phyloP scores from a whole-genome alignment of 2,113 vertebrate genomes.

The Crotophaga sulcirostris region DNA sequence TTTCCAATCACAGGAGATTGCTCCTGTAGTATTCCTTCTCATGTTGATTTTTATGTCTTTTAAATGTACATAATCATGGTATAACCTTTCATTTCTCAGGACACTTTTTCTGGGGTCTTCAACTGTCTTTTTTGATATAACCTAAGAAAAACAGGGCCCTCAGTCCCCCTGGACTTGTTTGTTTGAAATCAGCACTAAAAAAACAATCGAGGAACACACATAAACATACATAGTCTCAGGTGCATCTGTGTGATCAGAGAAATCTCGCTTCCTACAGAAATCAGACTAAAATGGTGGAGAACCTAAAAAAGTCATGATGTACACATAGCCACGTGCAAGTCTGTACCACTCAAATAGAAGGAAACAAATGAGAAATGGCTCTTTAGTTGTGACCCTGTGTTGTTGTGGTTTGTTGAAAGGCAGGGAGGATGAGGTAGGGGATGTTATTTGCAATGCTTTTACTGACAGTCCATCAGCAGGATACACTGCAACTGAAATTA shows the following conservation, averaged over 20 bases:
- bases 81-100: not conserved
- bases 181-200: not conserved
- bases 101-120: not conserved
- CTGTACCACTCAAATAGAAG: not conserved
- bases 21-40: not conserved
- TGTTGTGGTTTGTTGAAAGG: not conserved
- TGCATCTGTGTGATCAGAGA: not conserved
- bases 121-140: not conserved
- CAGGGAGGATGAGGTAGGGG: fast-evolving
- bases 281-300: not conserved
- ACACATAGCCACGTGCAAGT: not conserved
- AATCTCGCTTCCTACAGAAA: not conserved
- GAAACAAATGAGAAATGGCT: not conserved
- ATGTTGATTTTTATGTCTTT: not conserved
- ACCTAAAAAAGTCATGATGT: not conserved
- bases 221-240: not conserved
- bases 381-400: not conserved
- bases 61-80: not conserved
- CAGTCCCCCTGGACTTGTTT: not conserved
- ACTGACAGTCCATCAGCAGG: not conserved
- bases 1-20: not conserved
- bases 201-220: not conserved
- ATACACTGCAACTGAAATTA: not conserved
- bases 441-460: not conserved
- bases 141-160: not conserved